Percentiles rank a stretch among this genome's conserved stretches.
Evolutionary conservation across 2,797 vertebrate genomes (phyloP).

Genomic region (Argentina silus): DNA sequence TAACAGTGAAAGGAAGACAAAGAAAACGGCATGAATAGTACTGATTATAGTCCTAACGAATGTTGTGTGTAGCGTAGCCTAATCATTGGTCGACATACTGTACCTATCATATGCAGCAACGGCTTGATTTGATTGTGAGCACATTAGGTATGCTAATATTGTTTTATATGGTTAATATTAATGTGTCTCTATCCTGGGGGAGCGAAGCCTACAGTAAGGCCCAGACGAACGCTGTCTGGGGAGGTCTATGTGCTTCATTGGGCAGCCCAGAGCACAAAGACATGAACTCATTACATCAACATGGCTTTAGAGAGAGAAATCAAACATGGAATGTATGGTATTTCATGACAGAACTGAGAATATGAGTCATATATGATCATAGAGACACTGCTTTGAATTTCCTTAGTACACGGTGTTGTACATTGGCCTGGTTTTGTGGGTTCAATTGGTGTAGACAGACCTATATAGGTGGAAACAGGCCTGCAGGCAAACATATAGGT

Average conservation of each 20-base stretch:
- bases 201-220: conserved; percentile 16
- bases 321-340: conserved; percentile 18
- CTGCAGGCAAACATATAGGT: too few species aligned
- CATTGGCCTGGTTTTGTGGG: neutral
- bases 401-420: conserved; percentile 16
- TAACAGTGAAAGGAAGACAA: conserved; percentile 8
- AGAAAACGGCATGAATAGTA: conserved; percentile 3
- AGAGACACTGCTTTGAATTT: conserved; percentile 18
- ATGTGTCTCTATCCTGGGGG: conserved; percentile 45
- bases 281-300: conserved; percentile 35
- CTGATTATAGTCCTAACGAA: conserved; percentile 17
- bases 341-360: conserved; percentile 29
- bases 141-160: conserved; percentile 12
- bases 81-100: neutral
- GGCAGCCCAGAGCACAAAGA: conserved; percentile 43
- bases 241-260: conserved; percentile 44
- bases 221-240: conserved; percentile 34
- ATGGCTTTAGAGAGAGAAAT: conserved; percentile 31
- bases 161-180: conserved; percentile 51
- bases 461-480: too few species aligned
- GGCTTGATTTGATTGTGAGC: conserved; percentile 32
- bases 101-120: neutral
- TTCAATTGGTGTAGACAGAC: neutral
- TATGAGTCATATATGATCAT: conserved; percentile 12
- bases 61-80: neutral